Conservation (phyloP, 92 coral and sea anemone genomes). For the Umimayanthus kanabou region DNA sequence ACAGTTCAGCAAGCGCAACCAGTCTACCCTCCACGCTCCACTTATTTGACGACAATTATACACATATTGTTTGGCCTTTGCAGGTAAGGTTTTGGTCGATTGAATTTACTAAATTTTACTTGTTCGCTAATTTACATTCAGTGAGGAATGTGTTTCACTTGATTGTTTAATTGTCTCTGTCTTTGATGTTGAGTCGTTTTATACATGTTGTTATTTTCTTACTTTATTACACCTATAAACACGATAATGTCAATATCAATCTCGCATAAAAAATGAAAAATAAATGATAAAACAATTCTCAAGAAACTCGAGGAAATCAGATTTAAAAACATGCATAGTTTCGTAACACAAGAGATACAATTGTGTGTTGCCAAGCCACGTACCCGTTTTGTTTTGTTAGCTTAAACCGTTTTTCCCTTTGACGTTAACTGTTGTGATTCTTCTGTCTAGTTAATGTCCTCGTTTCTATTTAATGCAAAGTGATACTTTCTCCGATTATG, state of each 20-base stretch:
- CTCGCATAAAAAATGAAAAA: too few relatives aligned
- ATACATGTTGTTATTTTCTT: not conserved
- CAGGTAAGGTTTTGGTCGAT: not conserved
- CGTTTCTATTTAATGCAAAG: not conserved
- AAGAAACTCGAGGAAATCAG: too few relatives aligned
- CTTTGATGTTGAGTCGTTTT: not conserved
- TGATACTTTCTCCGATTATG: too few relatives aligned
- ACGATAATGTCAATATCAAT: too few relatives aligned
- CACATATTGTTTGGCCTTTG: slow-evolving; percentile 4
- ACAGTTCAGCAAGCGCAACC: not conserved
- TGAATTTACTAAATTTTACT: not conserved
- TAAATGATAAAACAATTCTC: too few relatives aligned
- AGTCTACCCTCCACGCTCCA: not conserved
- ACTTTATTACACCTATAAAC: too few relatives aligned
- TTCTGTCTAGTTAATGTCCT: not conserved
- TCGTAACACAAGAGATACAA: too few relatives aligned
- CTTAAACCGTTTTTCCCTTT: too few relatives aligned
- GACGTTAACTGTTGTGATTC: not conserved
- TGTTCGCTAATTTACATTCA: not conserved
- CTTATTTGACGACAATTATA: not conserved
- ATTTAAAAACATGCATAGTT: too few relatives aligned
- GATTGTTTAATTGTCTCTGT: not conserved
- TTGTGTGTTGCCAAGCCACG: too few relatives aligned
- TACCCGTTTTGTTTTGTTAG: too few relatives aligned
- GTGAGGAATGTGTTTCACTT: not conserved